phyloP scores from a whole-genome alignment of 1,140 invertebrate species.

The Aphidius ervi region DNA sequence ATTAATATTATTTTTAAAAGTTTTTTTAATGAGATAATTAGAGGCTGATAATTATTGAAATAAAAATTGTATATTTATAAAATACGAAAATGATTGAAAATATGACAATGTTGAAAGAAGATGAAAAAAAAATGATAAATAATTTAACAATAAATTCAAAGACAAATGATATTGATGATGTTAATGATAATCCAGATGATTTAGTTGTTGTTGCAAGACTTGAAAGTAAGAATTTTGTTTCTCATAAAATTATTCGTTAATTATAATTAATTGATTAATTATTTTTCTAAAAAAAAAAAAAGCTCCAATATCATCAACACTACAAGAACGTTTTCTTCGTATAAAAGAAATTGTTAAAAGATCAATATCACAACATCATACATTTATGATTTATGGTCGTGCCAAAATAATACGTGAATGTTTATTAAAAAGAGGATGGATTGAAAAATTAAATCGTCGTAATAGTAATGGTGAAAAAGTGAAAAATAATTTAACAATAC shows the following conservation, averaged over 20 bases:
- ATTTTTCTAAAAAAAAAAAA: not conserved
- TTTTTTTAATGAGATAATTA: too few relatives aligned
- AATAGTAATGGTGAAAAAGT: conserved; percentile 25
- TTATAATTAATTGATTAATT: not conserved
- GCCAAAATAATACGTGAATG: conserved; percentile 44
- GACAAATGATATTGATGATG: too few relatives aligned
- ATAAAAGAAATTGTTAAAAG: conserved; percentile 43
- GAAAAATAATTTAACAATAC: conserved; percentile 10
- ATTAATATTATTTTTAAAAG: too few relatives aligned
- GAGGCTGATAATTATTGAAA: too few relatives aligned
- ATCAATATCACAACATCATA: conserved; percentile 40
- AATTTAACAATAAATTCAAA: too few relatives aligned
- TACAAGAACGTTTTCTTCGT: conserved; percentile 38
- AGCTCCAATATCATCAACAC: conserved; percentile 26
- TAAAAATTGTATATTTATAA: too few relatives aligned
- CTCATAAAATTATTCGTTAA: not conserved
- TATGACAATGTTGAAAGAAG: too few relatives aligned
- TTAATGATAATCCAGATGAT: too few relatives aligned
- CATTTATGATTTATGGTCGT: conserved; percentile 50
- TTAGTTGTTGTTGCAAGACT: too few relatives aligned
- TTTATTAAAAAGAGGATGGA: conserved; percentile 46
- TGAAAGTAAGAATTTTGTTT: not conserved
- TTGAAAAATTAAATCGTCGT: conserved; percentile 45
- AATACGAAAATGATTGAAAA: too few relatives aligned
- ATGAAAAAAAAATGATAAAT: too few relatives aligned